Evolutionary conservation across 2,797 vertebrate genomes (phyloP), one percentile per base, ranked within the genome.

Genomic region (Pipistrellus pygmaeus): DNA sequence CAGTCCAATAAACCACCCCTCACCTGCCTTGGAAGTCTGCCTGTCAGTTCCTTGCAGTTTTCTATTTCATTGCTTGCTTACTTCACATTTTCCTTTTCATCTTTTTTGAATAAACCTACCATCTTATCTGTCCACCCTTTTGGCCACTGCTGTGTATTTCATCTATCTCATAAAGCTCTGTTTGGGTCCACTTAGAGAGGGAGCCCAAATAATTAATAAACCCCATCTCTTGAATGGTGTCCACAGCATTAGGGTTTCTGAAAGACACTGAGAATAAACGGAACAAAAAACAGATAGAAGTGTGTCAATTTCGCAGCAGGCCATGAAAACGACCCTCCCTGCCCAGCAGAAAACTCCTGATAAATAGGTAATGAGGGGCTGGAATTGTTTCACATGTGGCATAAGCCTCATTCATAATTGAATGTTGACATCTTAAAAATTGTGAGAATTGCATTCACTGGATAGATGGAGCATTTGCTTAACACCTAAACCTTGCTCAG

Each of bases 171-270:
- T 91, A 83, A 82, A 94, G 77, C 85, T 84, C 60, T 93, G 81
- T 83, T 95, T 91, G 85, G 68, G 55, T 81, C 64, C 35, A 23
- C 87, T 83, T 94, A 90, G 25, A 91, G 25, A 77, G 13, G 35
- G 73, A 62, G 41, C 55, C 27, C 93, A 95, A 94, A 95, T 95
- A 94, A 95, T 95, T 90, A 92, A 94, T 88, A 94, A 91, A 23
- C 44, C 25, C 35, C 32, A 8, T 60, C 84, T 48, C 66, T 55
- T 75, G 60, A 83, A 76, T 86, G 68, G 75, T 73, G 35, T 64
- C 75, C 55, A 55, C 12, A 83, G 85, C 71, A 55, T 35, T 84
- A 60, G 83, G 78, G 55, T 6, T 83, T 66, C 11, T 3, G 4
- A 94, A 91, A 88, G 82, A 83, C 27, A 51, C 64, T 76, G 69